phyloP scores from a whole-genome alignment of 2,888 invertebrate genomes.

The Troides oblongomaculatus region DNA sequence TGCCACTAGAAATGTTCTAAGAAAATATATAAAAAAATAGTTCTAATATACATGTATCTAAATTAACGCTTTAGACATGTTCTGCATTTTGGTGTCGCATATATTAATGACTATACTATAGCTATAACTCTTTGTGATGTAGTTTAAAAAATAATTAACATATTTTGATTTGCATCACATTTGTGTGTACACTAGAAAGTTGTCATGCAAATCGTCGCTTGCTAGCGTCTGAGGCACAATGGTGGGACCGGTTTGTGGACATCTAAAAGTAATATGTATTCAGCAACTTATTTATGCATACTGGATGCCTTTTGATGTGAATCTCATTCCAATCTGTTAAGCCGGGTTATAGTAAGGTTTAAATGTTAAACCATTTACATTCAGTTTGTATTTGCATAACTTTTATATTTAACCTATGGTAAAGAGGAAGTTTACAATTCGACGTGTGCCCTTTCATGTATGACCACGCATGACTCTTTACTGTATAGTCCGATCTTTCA shows the following conservation, averaged over 20 bases:
- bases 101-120: too few species aligned
- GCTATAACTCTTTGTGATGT: too few species aligned
- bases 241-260: conserved; percentile 25
- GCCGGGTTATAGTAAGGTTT: background rate
- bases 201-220: conserved; percentile 17
- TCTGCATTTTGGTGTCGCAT: too few species aligned
- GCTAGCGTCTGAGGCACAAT: conserved; percentile 19
- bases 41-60: too few species aligned
- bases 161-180: conserved; percentile 10
- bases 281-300: conserved; percentile 20
- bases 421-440: too few species aligned
- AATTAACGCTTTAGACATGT: too few species aligned
- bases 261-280: conserved; percentile 13
- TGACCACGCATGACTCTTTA: too few species aligned
- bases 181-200: conserved; percentile 16
- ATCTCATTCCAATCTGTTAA: conserved; percentile 20
- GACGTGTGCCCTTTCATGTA: too few species aligned
- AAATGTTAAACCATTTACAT: background rate
- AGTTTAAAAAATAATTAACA: background rate
- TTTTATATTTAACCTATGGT: background rate
- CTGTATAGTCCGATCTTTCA: too few species aligned
- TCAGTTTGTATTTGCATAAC: background rate
- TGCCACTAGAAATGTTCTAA: too few species aligned
- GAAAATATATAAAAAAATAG: too few species aligned
- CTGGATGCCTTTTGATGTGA: conserved; percentile 20